phyloP scores from a whole-genome alignment of 53 echinoderm and acorn worm genomes.

The Apostichopus leukothele region DNA sequence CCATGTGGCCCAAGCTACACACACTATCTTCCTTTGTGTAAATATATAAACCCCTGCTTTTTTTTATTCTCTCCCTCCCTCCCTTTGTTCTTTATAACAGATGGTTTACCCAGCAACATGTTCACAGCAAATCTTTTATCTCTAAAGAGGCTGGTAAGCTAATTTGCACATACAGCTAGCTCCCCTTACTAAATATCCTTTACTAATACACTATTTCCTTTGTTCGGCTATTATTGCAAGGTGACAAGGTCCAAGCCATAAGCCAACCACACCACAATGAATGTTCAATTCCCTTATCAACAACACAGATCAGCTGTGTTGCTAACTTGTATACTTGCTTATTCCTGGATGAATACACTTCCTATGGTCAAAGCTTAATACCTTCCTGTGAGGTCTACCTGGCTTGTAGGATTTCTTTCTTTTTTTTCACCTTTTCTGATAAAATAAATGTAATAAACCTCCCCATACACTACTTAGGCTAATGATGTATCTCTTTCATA shows the following conservation, averaged over 20 bases:
- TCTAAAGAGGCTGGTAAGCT: neutral
- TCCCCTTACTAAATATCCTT: neutral
- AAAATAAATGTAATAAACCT: no score
- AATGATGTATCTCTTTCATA: no score
- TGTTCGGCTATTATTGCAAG: neutral
- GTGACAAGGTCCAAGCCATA: neutral
- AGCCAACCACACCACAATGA: no score
- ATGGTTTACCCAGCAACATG: neutral
- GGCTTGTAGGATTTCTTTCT: no score
- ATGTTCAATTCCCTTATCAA: no score
- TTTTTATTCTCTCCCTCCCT: neutral
- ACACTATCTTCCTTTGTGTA: neutral
- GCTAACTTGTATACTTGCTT: no score
- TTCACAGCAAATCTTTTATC: neutral
- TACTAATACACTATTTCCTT: neutral
- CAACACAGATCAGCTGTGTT: no score
- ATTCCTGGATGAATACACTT: no score
- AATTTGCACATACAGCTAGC: neutral
- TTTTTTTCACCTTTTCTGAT: no score
- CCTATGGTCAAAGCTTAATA: no score
- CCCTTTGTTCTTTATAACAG: neutral
- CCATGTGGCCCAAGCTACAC: neutral
- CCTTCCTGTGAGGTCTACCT: no score
- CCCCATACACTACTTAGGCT: no score
- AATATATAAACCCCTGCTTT: neutral